phyloP scores from a whole-genome alignment of 2,888 invertebrate genomes.

The Coelopa pilipes region DNA sequence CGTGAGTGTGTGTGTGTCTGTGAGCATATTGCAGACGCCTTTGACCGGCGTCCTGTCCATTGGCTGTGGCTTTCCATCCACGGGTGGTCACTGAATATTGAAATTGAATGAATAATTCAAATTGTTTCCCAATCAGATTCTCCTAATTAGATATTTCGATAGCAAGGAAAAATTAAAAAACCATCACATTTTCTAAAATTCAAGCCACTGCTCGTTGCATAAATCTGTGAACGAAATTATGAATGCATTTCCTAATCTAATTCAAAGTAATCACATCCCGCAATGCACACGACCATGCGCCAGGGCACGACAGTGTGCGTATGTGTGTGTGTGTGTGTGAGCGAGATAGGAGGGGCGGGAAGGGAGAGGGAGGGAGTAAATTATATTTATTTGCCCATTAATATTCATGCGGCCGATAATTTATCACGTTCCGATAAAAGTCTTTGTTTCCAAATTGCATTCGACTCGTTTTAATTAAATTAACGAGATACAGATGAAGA shows the following conservation, averaged over 20 bases:
- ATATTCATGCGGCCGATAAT: background rate
- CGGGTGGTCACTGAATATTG: no score
- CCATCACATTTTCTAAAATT: no score
- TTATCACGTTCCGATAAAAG: background rate
- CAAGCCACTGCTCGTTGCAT: no score
- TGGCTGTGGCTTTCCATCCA: background rate
- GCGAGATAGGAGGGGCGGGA: no score
- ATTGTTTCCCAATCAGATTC: no score
- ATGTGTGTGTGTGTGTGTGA: no score
- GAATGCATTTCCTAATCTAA: no score
- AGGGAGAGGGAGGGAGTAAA: background rate
- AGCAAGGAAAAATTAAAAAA: no score
- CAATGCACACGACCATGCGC: background rate
- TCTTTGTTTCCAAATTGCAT: background rate
- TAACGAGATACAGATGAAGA: background rate
- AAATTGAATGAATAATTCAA: no score
- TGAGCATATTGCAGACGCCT: background rate
- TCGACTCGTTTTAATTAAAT: background rate
- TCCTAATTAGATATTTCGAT: no score
- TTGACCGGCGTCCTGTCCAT: background rate
- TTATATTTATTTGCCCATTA: constrained; percentile 1
- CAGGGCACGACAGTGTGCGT: background rate
- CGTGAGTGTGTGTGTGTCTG: background rate
- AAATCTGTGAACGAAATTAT: no score
- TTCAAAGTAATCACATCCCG: background rate